Evolutionary conservation across 2,797 vertebrate species (phyloP), one percentile per base, ranked within the genome.

Genomic region (Micromesistius poutassou): DNA sequence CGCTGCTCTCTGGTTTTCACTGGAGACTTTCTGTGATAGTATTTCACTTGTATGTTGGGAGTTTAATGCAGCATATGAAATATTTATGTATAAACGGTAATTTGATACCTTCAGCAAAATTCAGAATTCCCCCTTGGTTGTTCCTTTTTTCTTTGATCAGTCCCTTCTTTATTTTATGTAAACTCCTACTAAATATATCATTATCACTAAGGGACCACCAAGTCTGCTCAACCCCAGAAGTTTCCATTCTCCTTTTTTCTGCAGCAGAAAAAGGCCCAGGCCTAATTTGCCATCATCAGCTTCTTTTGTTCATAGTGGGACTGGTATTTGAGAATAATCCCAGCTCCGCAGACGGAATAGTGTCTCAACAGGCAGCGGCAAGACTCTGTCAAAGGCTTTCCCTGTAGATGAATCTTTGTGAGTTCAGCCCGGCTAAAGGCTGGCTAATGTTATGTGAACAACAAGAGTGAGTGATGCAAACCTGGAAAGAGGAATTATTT

Each of bases 311-410:
- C 92, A 91, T 93, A 90, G 91, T 87, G 87, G 91, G 90, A 78
- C 91, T 94, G 94, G 94, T 94, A 94, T 95, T 95, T 94, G 89
- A 86, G 90, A 94, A 94, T 95, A 95, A 95, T 95, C 94, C 94
- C 93, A 91, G 90, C 86, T 91, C 91, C 92, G 93, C 92, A 92
- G 90, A 92, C 91, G 90, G 91, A 94, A 93, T 93, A 93, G 90
- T 83, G 90, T 87, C 92, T 93, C 90, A 88, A 95, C 94, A 95
- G 93, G 94, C 94, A 94, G 91, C 78, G 87, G 91, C 94, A 94
- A 90, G 94, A 94, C 91, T 92, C 88, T 89, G 89, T 93, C 90
- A 88, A 91, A 93, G 91, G 86, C 90, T 92, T 91, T 92, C 87
- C 87, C 88, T 62, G 91, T 84, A 82, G 87, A 83, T 68, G 75